A percentile compares a stretch with the other conserved stretches of the same genome.
Evolutionary conservation across 2,888 invertebrate species (phyloP).

Genomic region (Oligia strigilis): DNA sequence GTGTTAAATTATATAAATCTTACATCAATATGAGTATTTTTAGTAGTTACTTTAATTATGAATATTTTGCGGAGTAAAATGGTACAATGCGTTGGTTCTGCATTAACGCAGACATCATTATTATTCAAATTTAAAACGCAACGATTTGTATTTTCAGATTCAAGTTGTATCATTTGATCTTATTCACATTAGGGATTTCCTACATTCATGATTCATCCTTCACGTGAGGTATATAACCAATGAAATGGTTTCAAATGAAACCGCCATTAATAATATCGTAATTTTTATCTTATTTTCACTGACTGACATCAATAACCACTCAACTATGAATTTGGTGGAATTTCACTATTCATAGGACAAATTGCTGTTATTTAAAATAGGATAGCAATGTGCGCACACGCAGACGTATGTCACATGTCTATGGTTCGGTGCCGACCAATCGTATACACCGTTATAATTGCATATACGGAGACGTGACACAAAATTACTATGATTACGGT

Average conservation of each 20-base stretch:
- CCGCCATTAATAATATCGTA: conserved; percentile 19
- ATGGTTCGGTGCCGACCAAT: conserved; percentile 74
- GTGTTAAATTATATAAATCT: background rate
- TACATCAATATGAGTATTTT: background rate
- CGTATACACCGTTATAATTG: conserved; percentile 76
- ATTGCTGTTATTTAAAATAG: conserved; percentile 76
- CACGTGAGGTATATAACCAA: conserved; percentile 34
- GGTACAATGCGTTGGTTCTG: background rate
- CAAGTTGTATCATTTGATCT: conserved; percentile 52
- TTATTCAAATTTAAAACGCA: conserved; percentile 24
- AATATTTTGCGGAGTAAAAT: conserved; percentile 2
- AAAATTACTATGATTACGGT: conserved; percentile 66
- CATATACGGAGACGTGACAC: conserved; percentile 66
- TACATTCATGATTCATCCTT: conserved; percentile 50
- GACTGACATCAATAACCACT: conserved; percentile 72
- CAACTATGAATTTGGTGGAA: conserved; percentile 68
- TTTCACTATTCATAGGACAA: conserved; percentile 70
- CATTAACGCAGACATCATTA: conserved; percentile 5
- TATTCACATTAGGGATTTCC: conserved; percentile 55
- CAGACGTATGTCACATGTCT: conserved; percentile 79
- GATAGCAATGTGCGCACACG: conserved; percentile 59
- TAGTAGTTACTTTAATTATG: background rate
- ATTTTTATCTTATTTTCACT: conserved; percentile 54
- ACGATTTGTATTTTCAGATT: conserved; percentile 26
- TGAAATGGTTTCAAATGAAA: conserved; percentile 26